Evolutionary conservation across 2,797 vertebrate species (phyloP).

Genomic region (Poliocrania exsul): DNA sequence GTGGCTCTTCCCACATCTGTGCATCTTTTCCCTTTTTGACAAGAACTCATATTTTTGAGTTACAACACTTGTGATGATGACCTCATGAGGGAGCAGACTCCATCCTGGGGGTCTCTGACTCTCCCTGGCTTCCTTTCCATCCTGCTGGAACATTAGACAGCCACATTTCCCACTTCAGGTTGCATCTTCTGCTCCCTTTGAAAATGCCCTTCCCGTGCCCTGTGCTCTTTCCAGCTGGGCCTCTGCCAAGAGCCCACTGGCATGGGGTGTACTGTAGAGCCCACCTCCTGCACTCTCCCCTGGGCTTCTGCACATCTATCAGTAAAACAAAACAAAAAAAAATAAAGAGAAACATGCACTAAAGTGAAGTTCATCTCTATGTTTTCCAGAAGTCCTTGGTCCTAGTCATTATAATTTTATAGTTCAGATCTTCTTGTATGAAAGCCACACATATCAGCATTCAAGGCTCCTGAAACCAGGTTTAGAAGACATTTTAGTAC

Average conservation of each 20-base stretch:
- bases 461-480: constrained; percentile 49
- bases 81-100: not conserved
- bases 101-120: not conserved
- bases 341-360: fast-evolving
- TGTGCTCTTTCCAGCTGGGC: not conserved
- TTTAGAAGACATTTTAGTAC: constrained; percentile 38
- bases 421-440: not conserved
- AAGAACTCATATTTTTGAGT: not conserved
- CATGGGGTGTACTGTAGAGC: fast-evolving
- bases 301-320: not conserved
- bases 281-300: not conserved
- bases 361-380: not conserved
- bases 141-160: not conserved
- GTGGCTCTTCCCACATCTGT: not conserved
- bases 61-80: not conserved
- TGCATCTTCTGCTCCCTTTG: not conserved
- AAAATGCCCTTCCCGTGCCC: not conserved
- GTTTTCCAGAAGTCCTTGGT: constrained; percentile 38
- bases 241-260: not conserved
- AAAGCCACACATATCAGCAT: not conserved
- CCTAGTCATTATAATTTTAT: not conserved
- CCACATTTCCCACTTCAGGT: not conserved
- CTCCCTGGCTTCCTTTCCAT: not conserved
- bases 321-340: not conserved
- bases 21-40: not conserved